Evolutionary conservation across 2,888 invertebrate species (phyloP), one percentile per base, ranked within the genome.

Genomic region (Eupithecia inturbata): DNA sequence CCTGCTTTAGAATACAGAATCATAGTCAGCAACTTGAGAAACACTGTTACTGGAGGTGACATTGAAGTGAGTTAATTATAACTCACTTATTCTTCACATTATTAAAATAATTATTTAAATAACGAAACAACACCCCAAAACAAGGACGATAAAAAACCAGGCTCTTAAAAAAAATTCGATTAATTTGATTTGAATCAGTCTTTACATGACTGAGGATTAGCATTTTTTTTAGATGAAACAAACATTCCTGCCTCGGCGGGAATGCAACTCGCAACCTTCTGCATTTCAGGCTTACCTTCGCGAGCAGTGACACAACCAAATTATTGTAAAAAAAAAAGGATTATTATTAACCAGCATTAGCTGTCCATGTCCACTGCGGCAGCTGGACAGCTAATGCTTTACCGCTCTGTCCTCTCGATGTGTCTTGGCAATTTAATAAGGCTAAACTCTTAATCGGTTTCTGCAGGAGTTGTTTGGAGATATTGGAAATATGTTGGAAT

Each of bases 381-480:
- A 49, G 9, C n/a, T 49, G 19, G 19, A 45, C 41, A n/a, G 1
- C 49, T 49, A n/a, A 49, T 49, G 49, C 49, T 49, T 49, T 49
- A 49, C 2, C n/a, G 7, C 9, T 9, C 9, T 49, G 2, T n/a
- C 49, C 19, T 45, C 6, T 49, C n/a, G 2, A 49, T 49, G 49
- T 49, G n/a, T 49, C 6, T 19, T 45, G 41, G 6, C 19, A 45
- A 16, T 16, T 10, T 41, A 4, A 5, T 39, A 39, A 39, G 19
- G 10, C 19, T 45, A 16, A 45, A 45, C 49, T n/a, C 22, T n/a
- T n/a, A n/a, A 28, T 63, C 3, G 70, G 72, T 68, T 71, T 72
- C 87, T 90, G 39, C 81, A 98, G 97, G 99, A 99, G 91, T 93
- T 99, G 66, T 99, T 99, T 94, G 98, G 98, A 85, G 98, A 98